Evolutionary conservation across 2,888 invertebrate genomes (phyloP).

Genomic region (Apoda limacodes): DNA sequence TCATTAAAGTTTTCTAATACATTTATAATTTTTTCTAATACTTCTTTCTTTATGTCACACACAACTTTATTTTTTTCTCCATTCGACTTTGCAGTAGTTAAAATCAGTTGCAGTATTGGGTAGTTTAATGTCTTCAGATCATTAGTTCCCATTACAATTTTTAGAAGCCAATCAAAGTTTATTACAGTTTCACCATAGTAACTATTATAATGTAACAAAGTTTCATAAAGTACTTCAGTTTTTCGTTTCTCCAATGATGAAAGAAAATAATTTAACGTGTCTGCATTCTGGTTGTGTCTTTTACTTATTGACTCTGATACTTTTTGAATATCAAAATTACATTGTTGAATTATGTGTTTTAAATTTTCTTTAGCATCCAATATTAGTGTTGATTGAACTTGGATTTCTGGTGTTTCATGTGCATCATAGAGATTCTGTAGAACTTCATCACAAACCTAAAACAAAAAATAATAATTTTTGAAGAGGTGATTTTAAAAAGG

Average conservation of each 20-base stretch:
- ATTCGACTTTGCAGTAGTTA: slow-evolving; percentile 28
- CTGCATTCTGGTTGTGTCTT: slow-evolving; percentile 26
- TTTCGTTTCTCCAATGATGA: slow-evolving; percentile 26
- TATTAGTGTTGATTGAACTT: slow-evolving; percentile 18
- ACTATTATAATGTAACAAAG: slow-evolving; percentile 32
- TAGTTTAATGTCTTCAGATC: slow-evolving; percentile 38
- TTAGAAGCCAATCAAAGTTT: slow-evolving; percentile 41
- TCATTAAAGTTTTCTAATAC: slow-evolving; percentile 28
- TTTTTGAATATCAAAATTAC: slow-evolving; percentile 26
- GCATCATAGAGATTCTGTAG: slow-evolving; percentile 3
- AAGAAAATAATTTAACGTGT: slow-evolving; percentile 25
- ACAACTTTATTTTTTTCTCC: slow-evolving; percentile 23
- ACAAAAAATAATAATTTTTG: too few relatives aligned
- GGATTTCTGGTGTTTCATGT: too few relatives aligned
- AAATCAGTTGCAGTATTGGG: slow-evolving; percentile 35
- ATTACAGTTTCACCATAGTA: slow-evolving; percentile 31
- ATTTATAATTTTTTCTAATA: slow-evolving; percentile 35
- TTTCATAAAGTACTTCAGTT: slow-evolving; percentile 28
- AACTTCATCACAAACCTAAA: slow-evolving; percentile 3
- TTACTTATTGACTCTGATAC: slow-evolving; percentile 21
- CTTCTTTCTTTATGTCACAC: slow-evolving; percentile 41
- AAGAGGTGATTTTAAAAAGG: too few relatives aligned
- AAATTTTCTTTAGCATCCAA: slow-evolving; percentile 29
- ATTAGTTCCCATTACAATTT: slow-evolving; percentile 42
- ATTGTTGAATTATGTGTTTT: slow-evolving; percentile 25